Conservation (phyloP, 2,113 vertebrate species). For the Gallinago paraguaiae region DNA sequence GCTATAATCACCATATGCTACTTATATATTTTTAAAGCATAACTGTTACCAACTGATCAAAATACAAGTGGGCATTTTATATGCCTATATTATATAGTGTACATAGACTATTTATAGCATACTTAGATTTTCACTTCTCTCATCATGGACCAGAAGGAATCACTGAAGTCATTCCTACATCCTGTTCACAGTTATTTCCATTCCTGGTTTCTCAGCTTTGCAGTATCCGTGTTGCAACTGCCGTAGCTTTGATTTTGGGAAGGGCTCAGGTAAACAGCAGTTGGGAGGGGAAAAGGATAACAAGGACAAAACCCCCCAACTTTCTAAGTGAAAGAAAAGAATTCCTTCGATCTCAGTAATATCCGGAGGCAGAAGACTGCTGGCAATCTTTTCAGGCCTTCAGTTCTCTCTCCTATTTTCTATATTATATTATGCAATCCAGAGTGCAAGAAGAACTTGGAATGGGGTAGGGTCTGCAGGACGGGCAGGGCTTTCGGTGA, state of each 20-base stretch:
- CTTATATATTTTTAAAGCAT: constrained; percentile 42
- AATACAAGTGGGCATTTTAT: constrained; percentile 49
- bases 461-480: rapidly evolving
- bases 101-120: constrained; percentile 5
- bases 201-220: background rate
- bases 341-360: background rate
- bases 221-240: background rate
- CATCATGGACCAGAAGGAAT: background rate
- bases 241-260: background rate
- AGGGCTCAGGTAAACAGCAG: background rate
- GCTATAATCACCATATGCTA: constrained; percentile 38
- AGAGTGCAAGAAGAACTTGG: background rate
- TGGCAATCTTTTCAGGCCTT: background rate
- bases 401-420: background rate
- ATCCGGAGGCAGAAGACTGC: background rate
- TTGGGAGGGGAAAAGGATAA: background rate
- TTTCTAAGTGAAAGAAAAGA: background rate
- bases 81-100: background rate
- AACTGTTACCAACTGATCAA: constrained; percentile 33
- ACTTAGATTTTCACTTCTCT: constrained; percentile 17
- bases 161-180: background rate
- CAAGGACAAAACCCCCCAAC: background rate
- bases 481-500: rapidly evolving
- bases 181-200: background rate
- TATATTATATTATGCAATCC: background rate